These are phyloP conservation scores for Ptychobarbus kaznakovi DNA, from an alignment of 2,797 vertebrate genomes.

Conservation along the genomic window DNA sequence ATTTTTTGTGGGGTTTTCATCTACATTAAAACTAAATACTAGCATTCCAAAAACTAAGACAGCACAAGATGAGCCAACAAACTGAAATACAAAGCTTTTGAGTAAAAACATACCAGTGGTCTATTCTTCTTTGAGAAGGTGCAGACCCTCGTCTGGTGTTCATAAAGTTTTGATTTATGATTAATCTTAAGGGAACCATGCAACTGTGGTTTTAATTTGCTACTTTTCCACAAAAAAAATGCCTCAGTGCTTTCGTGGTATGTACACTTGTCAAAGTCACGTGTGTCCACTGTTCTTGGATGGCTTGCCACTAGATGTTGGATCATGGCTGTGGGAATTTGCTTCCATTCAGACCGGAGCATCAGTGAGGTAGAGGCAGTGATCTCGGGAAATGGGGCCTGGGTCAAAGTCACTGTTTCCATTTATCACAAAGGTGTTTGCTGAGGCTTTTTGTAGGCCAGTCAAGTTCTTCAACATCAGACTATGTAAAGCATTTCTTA, in stretches of 20 bases:
- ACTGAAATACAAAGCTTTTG: not conserved
- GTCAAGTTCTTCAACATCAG: not conserved
- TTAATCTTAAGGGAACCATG: constrained; percentile 16
- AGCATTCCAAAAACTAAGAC: not conserved
- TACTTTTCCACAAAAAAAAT: not conserved
- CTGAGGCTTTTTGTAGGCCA: not conserved
- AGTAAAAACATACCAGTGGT: not conserved
- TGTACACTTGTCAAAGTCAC: not conserved
- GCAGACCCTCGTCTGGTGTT: not conserved
- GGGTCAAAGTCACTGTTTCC: not conserved
- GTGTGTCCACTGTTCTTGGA: not conserved
- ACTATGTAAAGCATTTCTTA: not conserved
- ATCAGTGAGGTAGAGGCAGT: not conserved
- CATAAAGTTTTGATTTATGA: constrained; percentile 1
- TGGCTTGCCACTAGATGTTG: not conserved
- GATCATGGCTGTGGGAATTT: not conserved
- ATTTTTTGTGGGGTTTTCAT: not conserved
- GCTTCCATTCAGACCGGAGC: not conserved
- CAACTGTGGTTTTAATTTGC: constrained; percentile 1
- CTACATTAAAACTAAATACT: not conserved
- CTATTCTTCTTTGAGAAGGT: not conserved
- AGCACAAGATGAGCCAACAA: not conserved
- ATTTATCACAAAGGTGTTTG: not conserved
- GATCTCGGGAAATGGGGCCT: not conserved
- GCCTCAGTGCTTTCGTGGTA: not conserved